Evolutionary conservation across 2,888 invertebrate genomes (phyloP), one percentile per base, ranked within the genome.

Genomic region (Cyrtodaria siliqua): DNA sequence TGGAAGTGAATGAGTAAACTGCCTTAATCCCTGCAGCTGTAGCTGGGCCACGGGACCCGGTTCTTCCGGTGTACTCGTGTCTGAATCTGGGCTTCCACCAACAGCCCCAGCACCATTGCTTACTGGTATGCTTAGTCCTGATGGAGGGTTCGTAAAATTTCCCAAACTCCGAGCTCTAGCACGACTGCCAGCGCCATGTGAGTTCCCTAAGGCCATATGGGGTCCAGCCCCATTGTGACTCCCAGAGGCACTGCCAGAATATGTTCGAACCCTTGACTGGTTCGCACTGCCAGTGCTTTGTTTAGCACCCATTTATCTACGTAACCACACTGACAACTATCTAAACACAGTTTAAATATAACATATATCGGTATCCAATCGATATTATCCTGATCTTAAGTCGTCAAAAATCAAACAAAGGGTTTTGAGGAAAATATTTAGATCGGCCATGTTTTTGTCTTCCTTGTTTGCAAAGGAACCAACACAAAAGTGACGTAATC

Each of bases 41-140:
- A 47, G 56, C 57, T 78, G 79, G 44, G 80, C 81, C 49, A 85
- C 77, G 14, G 80, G 78, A n/a, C 83, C 84, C 38, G 82, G 83
- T 49, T 92, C 91, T n/a, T 91, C 92, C 3, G 92, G 92, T 64
- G 90, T 92, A 68, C 91, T 92, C 24, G 90, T 88, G 75, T 92
- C 92, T 40, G 92, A 92, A 68, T 91, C 90, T 16, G 91, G 91
- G 66, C 85, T 89, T 27, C 88, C 88, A 70, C 90, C 87, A 38
- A 86, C 84, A n/a, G 86, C 84, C 27, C 86, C 87, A 33, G 86
- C 83, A 64, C 86, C 88, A 60, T 89, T 89, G 49, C 85, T 86
- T 57, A 80, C 85, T 14, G 91, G 92, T 72, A 92, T 92, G 75
- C 84, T 84, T 26, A 91, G 74, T 44, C 90, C 86, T 73, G 85